Percentiles rank a stretch among this genome's conserved stretches.
Conservation (phyloP, 2,797 vertebrate species). For the Cyprinodon diabolis region DNA sequence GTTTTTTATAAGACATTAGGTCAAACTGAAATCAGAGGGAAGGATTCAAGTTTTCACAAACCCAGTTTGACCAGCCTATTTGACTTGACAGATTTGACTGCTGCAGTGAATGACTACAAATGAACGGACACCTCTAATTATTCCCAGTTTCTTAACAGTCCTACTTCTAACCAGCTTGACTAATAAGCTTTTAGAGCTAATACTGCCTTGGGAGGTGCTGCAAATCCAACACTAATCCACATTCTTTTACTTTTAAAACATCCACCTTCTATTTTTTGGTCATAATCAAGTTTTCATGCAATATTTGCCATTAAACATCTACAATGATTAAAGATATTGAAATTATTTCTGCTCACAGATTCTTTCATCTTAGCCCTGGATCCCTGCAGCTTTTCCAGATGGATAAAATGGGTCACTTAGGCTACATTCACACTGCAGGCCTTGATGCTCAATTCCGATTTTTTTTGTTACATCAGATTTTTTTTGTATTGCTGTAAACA, state of each 20-base stretch:
- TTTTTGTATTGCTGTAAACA: too few species aligned
- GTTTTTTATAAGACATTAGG: slow-evolving; percentile 47
- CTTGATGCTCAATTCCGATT: too few species aligned
- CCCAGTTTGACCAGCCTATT: slow-evolving; percentile 40
- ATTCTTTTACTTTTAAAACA: slow-evolving; percentile 16
- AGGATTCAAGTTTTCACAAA: slow-evolving; percentile 28
- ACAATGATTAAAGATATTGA: not conserved
- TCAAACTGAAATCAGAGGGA: slow-evolving; percentile 54
- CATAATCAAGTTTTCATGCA: not conserved
- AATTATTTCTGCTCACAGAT: not conserved
- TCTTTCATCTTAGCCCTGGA: not conserved
- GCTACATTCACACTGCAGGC: too few species aligned
- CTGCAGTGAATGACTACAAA: slow-evolving; percentile 50
- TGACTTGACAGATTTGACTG: slow-evolving; percentile 30
- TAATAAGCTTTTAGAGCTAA: slow-evolving; percentile 67
- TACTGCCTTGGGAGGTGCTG: slow-evolving; percentile 78
- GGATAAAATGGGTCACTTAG: not conserved
- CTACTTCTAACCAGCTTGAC: slow-evolving; percentile 40
- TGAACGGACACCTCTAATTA: slow-evolving; percentile 36
- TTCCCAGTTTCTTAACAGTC: slow-evolving; percentile 47
- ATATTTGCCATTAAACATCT: not conserved
- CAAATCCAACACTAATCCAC: slow-evolving; percentile 50
- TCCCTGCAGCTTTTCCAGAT: not conserved
- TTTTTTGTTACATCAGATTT: too few species aligned
- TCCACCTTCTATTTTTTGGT: not conserved